Conservation (phyloP, 1,140 invertebrate species). For the Leptoteleia sp. region DNA sequence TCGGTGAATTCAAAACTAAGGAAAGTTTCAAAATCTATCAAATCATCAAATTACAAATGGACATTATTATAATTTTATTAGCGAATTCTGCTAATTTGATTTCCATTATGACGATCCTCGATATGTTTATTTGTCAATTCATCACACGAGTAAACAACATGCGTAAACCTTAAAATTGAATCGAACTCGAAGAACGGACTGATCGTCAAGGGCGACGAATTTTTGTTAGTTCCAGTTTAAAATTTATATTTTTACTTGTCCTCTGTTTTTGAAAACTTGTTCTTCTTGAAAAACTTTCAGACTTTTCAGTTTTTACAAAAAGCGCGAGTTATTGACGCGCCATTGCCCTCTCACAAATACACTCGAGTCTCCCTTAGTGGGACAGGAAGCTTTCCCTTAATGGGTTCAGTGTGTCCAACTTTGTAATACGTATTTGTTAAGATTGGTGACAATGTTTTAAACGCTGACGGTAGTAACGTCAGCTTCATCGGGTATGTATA, state of each 20-base stretch:
- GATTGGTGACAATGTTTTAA: too few species aligned
- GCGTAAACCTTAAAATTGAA: constrained; percentile 57
- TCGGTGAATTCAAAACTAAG: background rate
- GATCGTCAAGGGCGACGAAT: constrained; percentile 36
- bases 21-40: constrained; percentile 6
- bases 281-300: constrained; percentile 32
- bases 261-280: constrained; percentile 3
- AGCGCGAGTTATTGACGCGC: constrained; percentile 4
- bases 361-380: too few species aligned
- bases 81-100: constrained; percentile 25
- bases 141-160: constrained; percentile 64
- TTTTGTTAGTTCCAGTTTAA: constrained; percentile 19
- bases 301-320: constrained; percentile 49
- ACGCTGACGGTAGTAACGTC: too few species aligned
- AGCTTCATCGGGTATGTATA: too few species aligned
- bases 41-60: constrained; percentile 26
- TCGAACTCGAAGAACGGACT: constrained; percentile 66
- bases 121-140: constrained; percentile 72
- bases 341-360: constrained; percentile 1
- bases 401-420: too few species aligned
- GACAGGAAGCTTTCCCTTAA: too few species aligned
- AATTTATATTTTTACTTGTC: constrained; percentile 17
- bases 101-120: constrained; percentile 54
- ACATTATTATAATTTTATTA: constrained; percentile 10
- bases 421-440: too few species aligned